Percentiles rank a stretch among this genome's conserved stretches.
phyloP scores from a whole-genome alignment of 1,140 invertebrate genomes.

The Protaetia brevitarsis region DNA sequence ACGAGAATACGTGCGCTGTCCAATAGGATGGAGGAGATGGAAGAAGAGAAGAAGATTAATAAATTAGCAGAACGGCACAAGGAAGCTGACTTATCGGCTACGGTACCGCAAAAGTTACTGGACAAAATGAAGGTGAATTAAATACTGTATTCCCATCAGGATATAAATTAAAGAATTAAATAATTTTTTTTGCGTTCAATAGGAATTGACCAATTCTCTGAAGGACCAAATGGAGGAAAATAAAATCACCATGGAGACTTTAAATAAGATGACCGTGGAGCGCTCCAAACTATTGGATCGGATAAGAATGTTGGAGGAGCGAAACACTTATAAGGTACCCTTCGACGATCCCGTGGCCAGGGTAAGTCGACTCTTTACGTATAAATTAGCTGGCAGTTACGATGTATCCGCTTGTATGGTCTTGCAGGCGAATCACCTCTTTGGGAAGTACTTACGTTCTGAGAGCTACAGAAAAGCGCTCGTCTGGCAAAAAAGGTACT shows the following conservation, averaged over 20 bases:
- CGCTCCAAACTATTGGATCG: constrained; percentile 48
- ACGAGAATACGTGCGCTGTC: constrained; percentile 35
- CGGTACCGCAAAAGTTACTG: constrained; percentile 49
- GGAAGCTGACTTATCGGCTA: constrained; percentile 14
- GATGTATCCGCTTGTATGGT: constrained; percentile 25
- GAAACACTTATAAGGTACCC: constrained; percentile 29
- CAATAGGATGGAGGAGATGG: constrained; percentile 31
- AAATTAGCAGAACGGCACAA: constrained; percentile 35
- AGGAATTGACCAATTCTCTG: constrained; percentile 53
- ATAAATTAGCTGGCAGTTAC: not conserved
- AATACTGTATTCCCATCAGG: not conserved
- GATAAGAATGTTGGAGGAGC: constrained; percentile 46
- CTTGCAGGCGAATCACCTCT: constrained; percentile 65
- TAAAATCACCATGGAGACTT: constrained; percentile 51
- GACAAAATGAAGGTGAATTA: constrained; percentile 51
- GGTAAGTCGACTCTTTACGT: constrained; percentile 30
- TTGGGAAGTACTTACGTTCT: constrained; percentile 69
- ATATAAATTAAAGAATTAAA: not conserved
- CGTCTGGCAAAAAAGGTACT: constrained; percentile 80
- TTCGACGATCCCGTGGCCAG: constrained; percentile 33
- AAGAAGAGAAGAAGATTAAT: constrained; percentile 30
- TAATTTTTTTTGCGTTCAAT: not conserved
- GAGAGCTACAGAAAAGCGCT: constrained; percentile 81
- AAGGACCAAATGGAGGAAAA: constrained; percentile 59
- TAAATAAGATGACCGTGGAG: constrained; percentile 51